Percentiles rank a stretch among this genome's conserved stretches.
Evolutionary conservation across 37 sponge, comb jelly and placozoan species (phyloP).

Genomic region (Cliona cf. orientalis): DNA sequence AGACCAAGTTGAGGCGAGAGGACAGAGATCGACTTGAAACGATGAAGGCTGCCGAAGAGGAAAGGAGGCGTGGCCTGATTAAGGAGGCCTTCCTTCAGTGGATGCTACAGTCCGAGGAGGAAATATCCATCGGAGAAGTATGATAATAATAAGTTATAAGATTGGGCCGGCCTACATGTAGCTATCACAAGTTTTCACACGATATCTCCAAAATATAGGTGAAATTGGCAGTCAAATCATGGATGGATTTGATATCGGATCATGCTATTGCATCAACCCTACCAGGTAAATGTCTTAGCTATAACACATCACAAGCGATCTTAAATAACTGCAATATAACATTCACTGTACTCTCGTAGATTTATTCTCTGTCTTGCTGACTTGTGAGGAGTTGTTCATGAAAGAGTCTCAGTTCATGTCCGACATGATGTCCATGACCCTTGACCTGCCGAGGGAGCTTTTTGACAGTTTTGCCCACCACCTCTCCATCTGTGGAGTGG

Average conservation of each 20-base stretch:
- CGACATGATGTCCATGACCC: conserved; percentile 1
- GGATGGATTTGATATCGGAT: not conserved
- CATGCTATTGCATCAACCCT: not conserved
- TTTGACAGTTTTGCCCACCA: conserved; percentile 32
- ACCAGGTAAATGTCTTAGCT: not conserved
- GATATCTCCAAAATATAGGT: conserved; percentile 3
- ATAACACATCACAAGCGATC: no score
- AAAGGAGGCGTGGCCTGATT: conserved; percentile 2
- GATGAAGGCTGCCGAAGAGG: conserved; percentile 26
- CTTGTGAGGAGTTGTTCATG: not conserved
- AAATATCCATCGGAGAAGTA: conserved; percentile 15
- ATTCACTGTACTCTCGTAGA: not conserved
- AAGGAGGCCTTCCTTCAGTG: conserved; percentile 45
- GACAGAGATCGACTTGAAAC: conserved; percentile 52
- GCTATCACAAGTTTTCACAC: not conserved
- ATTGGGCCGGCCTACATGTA: no score
- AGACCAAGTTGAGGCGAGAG: conserved; percentile 38
- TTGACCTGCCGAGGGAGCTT: conserved; percentile 15
- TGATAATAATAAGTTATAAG: not conserved
- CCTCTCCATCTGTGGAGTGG: conserved; percentile 28
- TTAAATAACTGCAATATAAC: not conserved
- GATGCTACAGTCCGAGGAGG: conserved; percentile 23
- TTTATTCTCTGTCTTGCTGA: not conserved
- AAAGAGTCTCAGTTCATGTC: conserved; percentile 4
- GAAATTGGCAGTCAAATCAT: not conserved